Percentiles rank a stretch among this genome's conserved stretches.
These are phyloP conservation scores for Stenodera caucasica DNA, from an alignment of 2,888 invertebrate species.

Conservation along the genomic window DNA sequence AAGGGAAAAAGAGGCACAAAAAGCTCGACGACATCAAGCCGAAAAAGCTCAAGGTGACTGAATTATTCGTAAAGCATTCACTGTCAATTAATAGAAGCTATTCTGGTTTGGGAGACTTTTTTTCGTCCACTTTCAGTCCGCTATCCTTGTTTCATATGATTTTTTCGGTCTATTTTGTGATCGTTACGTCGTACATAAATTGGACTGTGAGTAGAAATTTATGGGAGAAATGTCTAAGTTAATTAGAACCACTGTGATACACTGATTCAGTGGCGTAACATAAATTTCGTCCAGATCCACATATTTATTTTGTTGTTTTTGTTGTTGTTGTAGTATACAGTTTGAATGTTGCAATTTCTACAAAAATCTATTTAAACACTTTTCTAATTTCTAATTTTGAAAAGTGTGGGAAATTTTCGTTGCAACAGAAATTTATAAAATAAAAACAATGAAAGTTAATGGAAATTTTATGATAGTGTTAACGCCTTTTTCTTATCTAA, in stretches of 20 bases:
- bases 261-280: slow-evolving; percentile 36
- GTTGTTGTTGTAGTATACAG: too few relatives aligned
- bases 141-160: neutral
- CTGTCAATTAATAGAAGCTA: slow-evolving; percentile 49
- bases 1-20: neutral
- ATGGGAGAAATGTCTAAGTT: slow-evolving; percentile 49
- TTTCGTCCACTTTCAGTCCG: neutral
- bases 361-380: too few relatives aligned
- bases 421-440: neutral
- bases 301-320: too few relatives aligned
- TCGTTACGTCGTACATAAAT: slow-evolving; percentile 46
- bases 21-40: neutral
- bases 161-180: slow-evolving; percentile 35
- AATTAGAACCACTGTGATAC: slow-evolving; percentile 49
- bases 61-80: slow-evolving; percentile 13
- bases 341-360: too few relatives aligned
- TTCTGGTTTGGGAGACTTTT: slow-evolving; percentile 36
- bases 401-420: neutral
- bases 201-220: slow-evolving; percentile 46
- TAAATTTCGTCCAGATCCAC: slow-evolving; percentile 17
- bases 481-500: slow-evolving; percentile 21
- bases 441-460: slow-evolving; percentile 24
- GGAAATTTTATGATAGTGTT: slow-evolving; percentile 20
- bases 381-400: neutral
- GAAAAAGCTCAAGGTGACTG: slow-evolving; percentile 19